Evolutionary conservation across 2,888 invertebrate species (phyloP).

Genomic region (Tipula confusa): DNA sequence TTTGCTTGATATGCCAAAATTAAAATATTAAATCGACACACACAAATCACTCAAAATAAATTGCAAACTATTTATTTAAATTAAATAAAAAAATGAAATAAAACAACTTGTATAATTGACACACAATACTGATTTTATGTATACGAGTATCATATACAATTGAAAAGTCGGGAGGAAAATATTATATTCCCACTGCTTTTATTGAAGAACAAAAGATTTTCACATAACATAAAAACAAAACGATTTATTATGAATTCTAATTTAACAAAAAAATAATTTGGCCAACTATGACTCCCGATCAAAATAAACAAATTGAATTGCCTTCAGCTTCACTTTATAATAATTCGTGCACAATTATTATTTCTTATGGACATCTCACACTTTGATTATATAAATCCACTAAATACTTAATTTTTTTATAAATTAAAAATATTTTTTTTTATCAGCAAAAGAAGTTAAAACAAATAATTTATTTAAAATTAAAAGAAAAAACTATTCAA

Average conservation of each 20-base stretch:
- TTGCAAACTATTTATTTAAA: not conserved
- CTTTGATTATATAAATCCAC: not conserved
- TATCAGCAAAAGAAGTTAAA: not conserved
- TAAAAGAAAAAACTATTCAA: not conserved
- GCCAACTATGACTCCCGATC: not conserved
- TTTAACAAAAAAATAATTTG: not conserved
- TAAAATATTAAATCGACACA: not conserved
- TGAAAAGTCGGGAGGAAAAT: not conserved
- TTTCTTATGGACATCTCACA: not conserved
- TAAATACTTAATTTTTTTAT: not conserved
- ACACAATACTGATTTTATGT: too few species aligned
- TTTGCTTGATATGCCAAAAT: not conserved
- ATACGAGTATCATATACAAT: too few species aligned
- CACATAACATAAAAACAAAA: slow-evolving; percentile 12
- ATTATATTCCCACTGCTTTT: not conserved
- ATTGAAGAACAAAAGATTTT: not conserved
- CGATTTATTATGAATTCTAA: not conserved
- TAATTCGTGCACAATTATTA: not conserved
- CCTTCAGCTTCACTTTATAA: not conserved
- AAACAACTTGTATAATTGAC: not conserved
- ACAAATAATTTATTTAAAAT: not conserved
- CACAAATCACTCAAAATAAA: not conserved
- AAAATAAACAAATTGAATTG: not conserved
- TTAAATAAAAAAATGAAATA: not conserved
- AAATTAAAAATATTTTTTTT: not conserved